phyloP scores from a whole-genome alignment of 1,140 invertebrate species.

The Plutomurus gul region DNA sequence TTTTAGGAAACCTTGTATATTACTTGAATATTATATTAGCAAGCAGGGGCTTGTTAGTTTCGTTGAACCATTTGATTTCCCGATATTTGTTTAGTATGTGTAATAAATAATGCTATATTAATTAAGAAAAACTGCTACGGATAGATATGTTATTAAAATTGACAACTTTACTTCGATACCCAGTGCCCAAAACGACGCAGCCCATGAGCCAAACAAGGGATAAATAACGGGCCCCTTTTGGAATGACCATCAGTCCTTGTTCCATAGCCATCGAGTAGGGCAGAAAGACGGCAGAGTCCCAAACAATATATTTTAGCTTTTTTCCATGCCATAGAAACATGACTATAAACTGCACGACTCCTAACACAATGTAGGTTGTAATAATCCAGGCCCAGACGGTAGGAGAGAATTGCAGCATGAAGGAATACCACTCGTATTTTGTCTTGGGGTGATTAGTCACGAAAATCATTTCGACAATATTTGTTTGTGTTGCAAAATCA shows the following conservation, averaged over 20 bases:
- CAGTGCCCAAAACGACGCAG: background rate
- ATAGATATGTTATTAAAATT: no score
- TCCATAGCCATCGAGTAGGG: background rate
- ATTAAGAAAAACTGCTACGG: no score
- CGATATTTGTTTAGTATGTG: no score
- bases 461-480: background rate
- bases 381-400: background rate
- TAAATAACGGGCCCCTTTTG: background rate
- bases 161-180: no score
- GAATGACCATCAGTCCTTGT: background rate
- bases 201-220: background rate
- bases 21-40: no score
- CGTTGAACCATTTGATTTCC: no score
- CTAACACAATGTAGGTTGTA: background rate
- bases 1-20: no score
- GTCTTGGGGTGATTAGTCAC: constrained; percentile 1
- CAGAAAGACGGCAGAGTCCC: background rate
- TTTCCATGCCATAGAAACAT: background rate
- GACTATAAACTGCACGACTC: background rate
- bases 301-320: background rate
- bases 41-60: no score
- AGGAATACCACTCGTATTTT: background rate
- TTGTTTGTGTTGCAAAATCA: background rate
- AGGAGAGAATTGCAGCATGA: background rate
- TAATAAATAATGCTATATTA: no score